A percentile compares a stretch with the other conserved stretches of the same genome.
These are phyloP conservation scores for Apamea anceps DNA, from an alignment of 2,888 invertebrate genomes.

Conservation along the genomic window DNA sequence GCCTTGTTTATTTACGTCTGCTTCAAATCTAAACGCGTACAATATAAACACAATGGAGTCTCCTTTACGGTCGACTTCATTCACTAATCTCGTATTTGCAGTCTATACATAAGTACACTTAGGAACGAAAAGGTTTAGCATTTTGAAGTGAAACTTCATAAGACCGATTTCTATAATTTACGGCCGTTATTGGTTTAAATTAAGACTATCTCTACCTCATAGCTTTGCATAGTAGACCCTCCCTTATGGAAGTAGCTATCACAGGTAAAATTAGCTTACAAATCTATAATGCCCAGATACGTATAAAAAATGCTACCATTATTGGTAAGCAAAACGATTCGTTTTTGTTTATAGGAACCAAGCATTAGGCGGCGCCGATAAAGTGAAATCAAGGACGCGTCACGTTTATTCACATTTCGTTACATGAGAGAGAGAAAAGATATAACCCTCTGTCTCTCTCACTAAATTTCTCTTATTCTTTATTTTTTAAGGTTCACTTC, in stretches of 20 bases:
- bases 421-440: neutral
- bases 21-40: conserved; percentile 9
- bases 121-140: neutral
- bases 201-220: too few species aligned
- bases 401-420: too few species aligned
- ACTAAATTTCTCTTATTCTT: neutral
- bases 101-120: neutral
- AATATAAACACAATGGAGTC: conserved; percentile 23
- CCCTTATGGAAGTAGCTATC: too few species aligned
- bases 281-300: too few species aligned
- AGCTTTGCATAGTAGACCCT: too few species aligned
- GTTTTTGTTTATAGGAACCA: too few species aligned
- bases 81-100: conserved; percentile 28
- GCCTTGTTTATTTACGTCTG: conserved; percentile 36
- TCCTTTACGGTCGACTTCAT: conserved; percentile 46
- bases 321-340: too few species aligned
- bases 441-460: neutral
- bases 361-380: neutral
- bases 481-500: neutral
- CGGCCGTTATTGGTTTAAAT: too few species aligned
- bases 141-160: neutral
- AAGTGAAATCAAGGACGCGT: neutral
- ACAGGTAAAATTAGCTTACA: too few species aligned
- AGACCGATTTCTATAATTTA: too few species aligned
- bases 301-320: too few species aligned